Evolutionary conservation across 2,797 vertebrate species (phyloP).

Genomic region (Graptemys geographica): DNA sequence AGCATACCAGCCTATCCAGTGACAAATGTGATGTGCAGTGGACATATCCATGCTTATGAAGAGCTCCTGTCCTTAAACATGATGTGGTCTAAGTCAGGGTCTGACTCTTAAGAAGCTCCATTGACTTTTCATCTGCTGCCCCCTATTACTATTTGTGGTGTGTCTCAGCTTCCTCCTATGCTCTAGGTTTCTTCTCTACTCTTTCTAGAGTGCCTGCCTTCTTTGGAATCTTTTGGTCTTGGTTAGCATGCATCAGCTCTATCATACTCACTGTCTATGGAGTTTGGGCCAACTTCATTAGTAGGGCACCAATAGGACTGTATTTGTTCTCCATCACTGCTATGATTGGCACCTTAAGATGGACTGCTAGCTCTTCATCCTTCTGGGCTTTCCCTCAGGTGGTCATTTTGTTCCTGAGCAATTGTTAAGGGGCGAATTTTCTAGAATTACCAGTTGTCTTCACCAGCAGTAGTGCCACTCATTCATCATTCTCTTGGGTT

Average conservation of each 20-base stretch:
- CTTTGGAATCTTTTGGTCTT: background rate
- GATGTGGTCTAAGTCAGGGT: background rate
- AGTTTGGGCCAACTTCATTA: background rate
- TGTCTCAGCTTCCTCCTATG: background rate
- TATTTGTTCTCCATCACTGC: background rate
- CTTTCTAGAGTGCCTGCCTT: background rate
- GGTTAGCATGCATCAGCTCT: too few species aligned
- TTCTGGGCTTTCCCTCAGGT: background rate
- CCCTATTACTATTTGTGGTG: background rate
- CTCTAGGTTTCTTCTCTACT: background rate
- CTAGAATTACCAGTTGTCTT: background rate
- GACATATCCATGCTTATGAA: background rate
- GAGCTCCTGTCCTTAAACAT: background rate
- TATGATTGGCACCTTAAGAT: background rate
- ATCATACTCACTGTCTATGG: background rate
- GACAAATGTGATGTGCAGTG: background rate
- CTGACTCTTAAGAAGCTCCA: background rate
- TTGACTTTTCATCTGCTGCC: background rate
- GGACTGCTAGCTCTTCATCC: background rate
- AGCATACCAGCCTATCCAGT: background rate
- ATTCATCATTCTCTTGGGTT: constrained; percentile 21
- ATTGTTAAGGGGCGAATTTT: background rate
- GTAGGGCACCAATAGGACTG: background rate
- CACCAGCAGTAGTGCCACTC: background rate
- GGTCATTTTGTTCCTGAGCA: background rate